These are phyloP conservation scores for Oryctolagus cuniculus DNA, from an alignment of 2,113 vertebrate species.

Conservation along the genomic window DNA sequence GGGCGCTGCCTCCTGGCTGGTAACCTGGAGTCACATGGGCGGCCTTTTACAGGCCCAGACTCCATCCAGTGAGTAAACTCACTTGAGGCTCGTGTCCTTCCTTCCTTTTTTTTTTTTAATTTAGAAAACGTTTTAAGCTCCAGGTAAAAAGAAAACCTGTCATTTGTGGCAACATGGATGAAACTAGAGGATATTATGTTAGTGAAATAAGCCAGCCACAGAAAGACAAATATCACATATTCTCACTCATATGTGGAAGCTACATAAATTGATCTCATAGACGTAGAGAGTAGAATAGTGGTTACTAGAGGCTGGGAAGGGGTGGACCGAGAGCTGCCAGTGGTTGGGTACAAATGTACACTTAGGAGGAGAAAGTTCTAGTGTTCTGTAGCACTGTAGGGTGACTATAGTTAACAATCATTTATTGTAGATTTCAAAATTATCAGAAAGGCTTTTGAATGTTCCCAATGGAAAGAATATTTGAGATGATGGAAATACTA, in stretches of 20 bases:
- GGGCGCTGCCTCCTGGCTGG: background rate
- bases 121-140: background rate
- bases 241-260: background rate
- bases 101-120: background rate
- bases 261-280: background rate
- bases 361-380: background rate
- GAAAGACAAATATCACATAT: background rate
- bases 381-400: background rate
- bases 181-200: background rate
- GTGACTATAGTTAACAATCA: background rate
- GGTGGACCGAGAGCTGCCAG: background rate
- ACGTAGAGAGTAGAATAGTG: background rate
- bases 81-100: background rate
- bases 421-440: background rate
- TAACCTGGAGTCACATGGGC: background rate
- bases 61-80: background rate
- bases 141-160: background rate
- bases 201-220: background rate
- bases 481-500: background rate
- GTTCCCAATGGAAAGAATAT: background rate
- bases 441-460: background rate
- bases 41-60: background rate
- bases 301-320: background rate
- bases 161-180: background rate
- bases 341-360: background rate